phyloP scores from a whole-genome alignment of 2,888 invertebrate genomes.

The Meteorus colon region DNA sequence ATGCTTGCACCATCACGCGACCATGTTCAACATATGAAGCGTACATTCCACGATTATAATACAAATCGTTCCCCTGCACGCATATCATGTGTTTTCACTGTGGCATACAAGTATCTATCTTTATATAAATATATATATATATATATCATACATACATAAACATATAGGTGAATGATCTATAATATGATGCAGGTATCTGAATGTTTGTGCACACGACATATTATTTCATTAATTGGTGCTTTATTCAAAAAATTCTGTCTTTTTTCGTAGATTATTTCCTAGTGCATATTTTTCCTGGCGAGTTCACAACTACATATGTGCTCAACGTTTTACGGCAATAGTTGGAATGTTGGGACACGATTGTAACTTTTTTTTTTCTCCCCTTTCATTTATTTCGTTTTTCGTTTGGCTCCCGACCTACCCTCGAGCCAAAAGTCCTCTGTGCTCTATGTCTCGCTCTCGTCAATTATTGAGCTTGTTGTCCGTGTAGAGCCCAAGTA shows the following conservation, averaged over 20 bases:
- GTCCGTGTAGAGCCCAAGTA: neutral
- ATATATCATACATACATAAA: neutral
- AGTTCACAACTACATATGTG: no score
- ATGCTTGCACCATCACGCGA: slow-evolving; percentile 14
- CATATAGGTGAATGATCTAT: neutral
- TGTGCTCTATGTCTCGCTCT: neutral
- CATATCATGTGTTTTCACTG: slow-evolving; percentile 17
- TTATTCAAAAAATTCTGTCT: slow-evolving; percentile 31
- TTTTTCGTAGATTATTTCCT: slow-evolving; percentile 25
- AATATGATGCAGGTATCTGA: neutral
- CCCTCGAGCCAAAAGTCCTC: slow-evolving; percentile 12
- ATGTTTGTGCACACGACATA: slow-evolving; percentile 20
- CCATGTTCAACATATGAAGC: neutral
- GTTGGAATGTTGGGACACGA: slow-evolving; percentile 1
- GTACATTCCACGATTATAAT: slow-evolving; percentile 4
- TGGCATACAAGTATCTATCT: neutral
- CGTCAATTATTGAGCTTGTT: slow-evolving; percentile 32
- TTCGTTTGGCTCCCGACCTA: slow-evolving; percentile 23
- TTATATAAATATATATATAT: neutral
- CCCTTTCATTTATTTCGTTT: neutral
- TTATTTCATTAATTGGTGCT: slow-evolving; percentile 1
- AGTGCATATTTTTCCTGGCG: no score
- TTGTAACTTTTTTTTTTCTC: neutral
- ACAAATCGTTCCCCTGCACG: slow-evolving; percentile 24
- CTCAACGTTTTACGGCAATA: no score